Evolutionary conservation across 2,888 invertebrate species (phyloP).

Genomic region (Leucoma salicis): DNA sequence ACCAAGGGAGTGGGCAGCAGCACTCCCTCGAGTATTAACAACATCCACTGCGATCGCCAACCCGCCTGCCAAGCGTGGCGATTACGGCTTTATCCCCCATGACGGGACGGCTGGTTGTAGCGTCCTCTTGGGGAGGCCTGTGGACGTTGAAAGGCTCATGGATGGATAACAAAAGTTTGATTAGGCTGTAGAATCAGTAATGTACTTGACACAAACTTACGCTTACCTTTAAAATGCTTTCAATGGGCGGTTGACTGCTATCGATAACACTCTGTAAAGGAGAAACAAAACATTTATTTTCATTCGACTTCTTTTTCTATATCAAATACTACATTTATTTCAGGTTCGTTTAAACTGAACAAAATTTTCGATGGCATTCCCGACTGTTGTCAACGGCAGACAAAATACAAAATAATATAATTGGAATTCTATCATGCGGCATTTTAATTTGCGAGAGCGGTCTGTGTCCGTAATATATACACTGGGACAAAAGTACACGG

Average conservation of each 20-base stretch:
- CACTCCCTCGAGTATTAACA: too few relatives aligned
- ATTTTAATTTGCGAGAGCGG: slow-evolving; percentile 4
- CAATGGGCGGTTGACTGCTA: slow-evolving; percentile 83
- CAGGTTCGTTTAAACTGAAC: background rate
- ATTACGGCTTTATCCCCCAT: too few relatives aligned
- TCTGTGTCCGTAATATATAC: background rate
- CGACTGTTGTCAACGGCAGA: background rate
- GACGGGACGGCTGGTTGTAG: too few relatives aligned
- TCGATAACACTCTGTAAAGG: slow-evolving; percentile 72
- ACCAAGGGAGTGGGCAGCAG: too few relatives aligned
- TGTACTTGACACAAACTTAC: background rate
- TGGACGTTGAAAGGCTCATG: too few relatives aligned
- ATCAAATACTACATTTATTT: background rate
- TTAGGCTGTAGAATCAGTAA: too few relatives aligned
- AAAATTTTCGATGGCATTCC: slow-evolving; percentile 4
- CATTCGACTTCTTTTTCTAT: background rate
- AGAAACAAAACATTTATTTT: slow-evolving; percentile 30
- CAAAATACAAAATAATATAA: background rate
- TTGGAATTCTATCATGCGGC: slow-evolving; percentile 2
- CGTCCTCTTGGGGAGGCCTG: too few relatives aligned
- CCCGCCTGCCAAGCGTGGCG: too few relatives aligned
- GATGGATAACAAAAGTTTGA: too few relatives aligned
- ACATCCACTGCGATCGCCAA: too few relatives aligned
- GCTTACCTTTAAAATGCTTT: slow-evolving; percentile 86
- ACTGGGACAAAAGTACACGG: slow-evolving; percentile 7